Base-by-base conservation (phyloP, 1,140 invertebrate species). In the Conus ventricosus region DNA sequence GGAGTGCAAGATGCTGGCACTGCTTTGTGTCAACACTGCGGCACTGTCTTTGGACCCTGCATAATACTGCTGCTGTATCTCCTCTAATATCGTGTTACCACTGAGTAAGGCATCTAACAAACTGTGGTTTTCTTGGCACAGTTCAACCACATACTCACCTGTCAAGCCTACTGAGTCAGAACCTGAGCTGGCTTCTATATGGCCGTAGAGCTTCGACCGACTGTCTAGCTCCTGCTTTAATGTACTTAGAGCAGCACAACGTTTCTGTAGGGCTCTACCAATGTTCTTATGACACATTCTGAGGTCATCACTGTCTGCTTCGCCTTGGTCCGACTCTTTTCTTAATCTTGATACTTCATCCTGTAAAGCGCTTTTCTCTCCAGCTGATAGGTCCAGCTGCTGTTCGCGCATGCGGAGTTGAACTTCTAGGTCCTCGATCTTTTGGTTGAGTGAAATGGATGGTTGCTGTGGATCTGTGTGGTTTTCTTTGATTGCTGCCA, bases 11-110 rank as follows among this genome's bases (percentile, higher is more conserved):
- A 15, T 53, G 25, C 51, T 54, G 80, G 80, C 20, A 20, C 39
- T 81, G 80, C 80, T 81, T 23, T 54, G 80, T 27, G 80, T 54
- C 5, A 81, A 20, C 27, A 54, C 23, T 54, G 39, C 3, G 54
- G 10, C 80, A 54, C 80, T 23, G 39, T 20, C 80, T 23, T 5
- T 23, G 39, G 51, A 81, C 80, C 51, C 80, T 53, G 80, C 20
- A 54, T 20, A 54, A 54, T 81, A 54, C 51, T 81, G 80, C 80
- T 54, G 80, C 51, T 81, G 80, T 53, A 85, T 85, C 85, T 84
- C 67, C 67, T 86, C 86, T 76, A 89, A 13, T 4, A 27, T 6
- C 7, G 80, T 71, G 15, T 87, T 81, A 39, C 71, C 60, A 51
- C n/a, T 75, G 53, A 67, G 15, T 51, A 85, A 55, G 63, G 84